Evolutionary conservation across 2,888 invertebrate genomes (phyloP).

Genomic region (Synergus japonicus): DNA sequence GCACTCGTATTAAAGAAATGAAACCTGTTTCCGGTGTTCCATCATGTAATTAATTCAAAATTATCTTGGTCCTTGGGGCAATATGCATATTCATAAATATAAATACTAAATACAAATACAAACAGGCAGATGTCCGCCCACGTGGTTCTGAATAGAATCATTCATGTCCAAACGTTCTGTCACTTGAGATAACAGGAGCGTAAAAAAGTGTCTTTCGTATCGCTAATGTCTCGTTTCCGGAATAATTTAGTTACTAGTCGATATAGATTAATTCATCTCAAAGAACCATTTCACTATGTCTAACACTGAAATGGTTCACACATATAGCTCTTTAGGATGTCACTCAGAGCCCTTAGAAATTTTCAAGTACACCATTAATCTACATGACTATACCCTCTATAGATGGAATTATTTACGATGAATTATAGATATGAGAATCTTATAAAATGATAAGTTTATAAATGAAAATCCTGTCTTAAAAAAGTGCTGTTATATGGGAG

Average conservation of each 20-base stretch:
- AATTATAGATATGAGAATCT: background rate
- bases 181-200: conserved; percentile 32
- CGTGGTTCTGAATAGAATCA: conserved; percentile 67
- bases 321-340: background rate
- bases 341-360: background rate
- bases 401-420: background rate
- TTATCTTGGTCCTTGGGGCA: conserved; percentile 48
- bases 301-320: background rate
- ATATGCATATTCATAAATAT: conserved; percentile 59
- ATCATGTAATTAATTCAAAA: background rate
- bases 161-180: conserved; percentile 61
- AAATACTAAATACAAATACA: conserved; percentile 18
- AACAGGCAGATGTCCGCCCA: conserved; percentile 55
- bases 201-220: conserved; percentile 34
- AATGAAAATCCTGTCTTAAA: too few relatives aligned
- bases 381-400: background rate
- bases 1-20: background rate
- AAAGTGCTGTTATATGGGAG: too few relatives aligned
- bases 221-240: conserved; percentile 6
- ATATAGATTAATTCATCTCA: background rate
- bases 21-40: background rate
- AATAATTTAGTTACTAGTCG: conserved; percentile 8
- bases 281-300: background rate
- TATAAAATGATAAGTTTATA: too few relatives aligned
- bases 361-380: background rate